A percentile compares a stretch with the other conserved stretches of the same genome.
These are phyloP conservation scores for Eristalinus sepulchralis DNA, from an alignment of 2,888 invertebrate species.

Conservation along the genomic window DNA sequence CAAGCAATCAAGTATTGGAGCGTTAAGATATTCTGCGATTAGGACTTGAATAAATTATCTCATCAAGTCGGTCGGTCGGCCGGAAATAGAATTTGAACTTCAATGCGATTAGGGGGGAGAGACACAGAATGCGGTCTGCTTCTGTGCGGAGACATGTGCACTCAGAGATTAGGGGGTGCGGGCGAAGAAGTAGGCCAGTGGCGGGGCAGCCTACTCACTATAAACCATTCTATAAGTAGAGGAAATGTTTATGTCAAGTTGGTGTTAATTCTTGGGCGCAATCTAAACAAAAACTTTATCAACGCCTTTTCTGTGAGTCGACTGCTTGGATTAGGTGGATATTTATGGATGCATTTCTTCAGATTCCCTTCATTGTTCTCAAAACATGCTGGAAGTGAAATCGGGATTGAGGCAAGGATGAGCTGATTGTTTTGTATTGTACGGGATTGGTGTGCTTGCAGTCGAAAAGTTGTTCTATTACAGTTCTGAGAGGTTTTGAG, in stretches of 20 bases:
- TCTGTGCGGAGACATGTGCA: conserved; percentile 26
- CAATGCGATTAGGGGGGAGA: conserved; percentile 23
- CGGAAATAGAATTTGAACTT: conserved; percentile 42
- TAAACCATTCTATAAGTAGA: conserved; percentile 50
- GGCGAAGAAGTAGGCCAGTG: conserved; percentile 33
- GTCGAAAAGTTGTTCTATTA: no score
- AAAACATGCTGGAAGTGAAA: conserved; percentile 38
- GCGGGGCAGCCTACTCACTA: conserved; percentile 38
- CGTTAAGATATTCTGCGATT: conserved; percentile 59
- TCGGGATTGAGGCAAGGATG: no score
- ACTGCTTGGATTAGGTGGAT: conserved; percentile 29
- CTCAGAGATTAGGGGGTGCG: conserved; percentile 16
- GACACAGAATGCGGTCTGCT: neutral
- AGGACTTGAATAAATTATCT: conserved; percentile 58
- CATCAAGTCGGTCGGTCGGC: conserved; percentile 25
- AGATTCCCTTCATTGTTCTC: conserved; percentile 59
- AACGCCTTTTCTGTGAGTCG: conserved; percentile 38
- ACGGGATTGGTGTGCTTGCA: no score
- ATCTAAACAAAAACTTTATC: conserved; percentile 60
- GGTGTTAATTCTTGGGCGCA: conserved; percentile 45
- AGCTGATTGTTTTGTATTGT: no score
- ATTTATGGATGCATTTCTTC: conserved; percentile 53
- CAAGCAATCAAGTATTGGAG: conserved; percentile 57
- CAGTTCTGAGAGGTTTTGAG: no score
- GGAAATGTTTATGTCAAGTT: conserved; percentile 67